phyloP scores from a whole-genome alignment of 2,797 vertebrate genomes.

The Siniperca scherzeri region DNA sequence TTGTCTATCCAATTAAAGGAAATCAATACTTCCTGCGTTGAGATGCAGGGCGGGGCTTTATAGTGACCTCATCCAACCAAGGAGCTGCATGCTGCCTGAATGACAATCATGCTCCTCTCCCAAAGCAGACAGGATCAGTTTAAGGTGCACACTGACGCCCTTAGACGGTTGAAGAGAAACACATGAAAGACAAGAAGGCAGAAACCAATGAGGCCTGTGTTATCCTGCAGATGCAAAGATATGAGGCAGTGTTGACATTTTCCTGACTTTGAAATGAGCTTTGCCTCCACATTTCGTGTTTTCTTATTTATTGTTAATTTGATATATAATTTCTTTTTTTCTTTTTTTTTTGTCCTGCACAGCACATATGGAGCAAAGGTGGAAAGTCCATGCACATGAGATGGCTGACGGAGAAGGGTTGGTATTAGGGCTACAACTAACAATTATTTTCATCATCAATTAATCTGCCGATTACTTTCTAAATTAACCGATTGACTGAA shows the following conservation, averaged over 20 bases:
- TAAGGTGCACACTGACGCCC: constrained; percentile 14
- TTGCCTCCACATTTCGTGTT: not conserved
- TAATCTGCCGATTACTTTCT: not conserved
- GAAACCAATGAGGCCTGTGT: not conserved
- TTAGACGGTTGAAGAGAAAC: not conserved
- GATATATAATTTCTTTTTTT: not conserved
- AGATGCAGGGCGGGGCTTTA: constrained; percentile 73
- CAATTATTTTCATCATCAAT: not conserved
- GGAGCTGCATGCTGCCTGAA: constrained; percentile 63
- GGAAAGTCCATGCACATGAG: too few relatives aligned
- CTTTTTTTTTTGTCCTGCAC: not conserved
- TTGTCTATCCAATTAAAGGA: constrained; percentile 82
- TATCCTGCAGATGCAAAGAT: not conserved
- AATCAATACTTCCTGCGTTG: constrained; percentile 76
- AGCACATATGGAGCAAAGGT: not conserved
- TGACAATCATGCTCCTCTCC: constrained; percentile 60
- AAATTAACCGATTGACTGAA: not conserved
- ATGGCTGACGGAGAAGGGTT: not conserved
- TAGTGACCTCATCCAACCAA: constrained; percentile 69
- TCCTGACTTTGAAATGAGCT: constrained; percentile 9
- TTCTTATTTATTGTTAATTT: not conserved
- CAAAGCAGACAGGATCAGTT: constrained; percentile 29
- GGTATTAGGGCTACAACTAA: not conserved
- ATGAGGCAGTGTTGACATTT: not conserved
- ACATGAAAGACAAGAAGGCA: constrained; percentile 4